Base-by-base conservation (phyloP, 2,113 vertebrate genomes). In the Xenus cinereus region DNA sequence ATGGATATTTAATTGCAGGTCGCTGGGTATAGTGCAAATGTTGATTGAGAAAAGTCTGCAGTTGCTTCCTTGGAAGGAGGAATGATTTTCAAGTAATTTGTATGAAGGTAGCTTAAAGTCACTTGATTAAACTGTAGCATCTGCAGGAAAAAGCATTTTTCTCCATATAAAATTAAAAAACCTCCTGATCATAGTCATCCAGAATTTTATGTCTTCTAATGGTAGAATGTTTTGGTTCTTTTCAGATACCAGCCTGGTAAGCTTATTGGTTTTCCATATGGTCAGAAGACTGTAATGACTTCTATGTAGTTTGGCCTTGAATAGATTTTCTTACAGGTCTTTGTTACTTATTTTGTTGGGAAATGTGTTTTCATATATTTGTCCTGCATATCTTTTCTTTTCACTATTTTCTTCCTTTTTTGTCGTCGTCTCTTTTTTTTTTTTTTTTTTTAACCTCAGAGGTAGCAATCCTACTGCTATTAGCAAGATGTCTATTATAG, bases 401-500 rank as follows among this genome's bases (percentile, higher is more conserved):
- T 95, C 30, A 27, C 32, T 59, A 75, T 92, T 92, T 90, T 88
- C 88, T 88, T 89, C 84, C 56, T 51, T 90, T 90, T 85, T 86
- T 75, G 14, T 64, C 33, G 16, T 53, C 7, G 12, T 24, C 12
- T 50, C 33, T 45, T 66, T 50, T 77, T 82, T 63, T 37, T 74
- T 45, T 80, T 51, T 92, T 95, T 93, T 83, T 96, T 96, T 89
- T 95, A 95, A 96, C 97, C 74, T 97, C 95, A 88, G 97, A 98
- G 97, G 98, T 98, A 98, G 96, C 97, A 98, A 97, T 97, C 96
- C 96, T 96, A 83, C 93, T 96, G 98, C 98, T 98, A 98, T 98
- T 98, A 98, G 98, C 97, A 98, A 98, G 98, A 98, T 98, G 98
- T 98, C 98, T 98, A 98, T 98, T 98, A 98, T 94, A 98, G 97